phyloP scores from a whole-genome alignment of 2,113 vertebrate species.

The Monopterus albus region DNA sequence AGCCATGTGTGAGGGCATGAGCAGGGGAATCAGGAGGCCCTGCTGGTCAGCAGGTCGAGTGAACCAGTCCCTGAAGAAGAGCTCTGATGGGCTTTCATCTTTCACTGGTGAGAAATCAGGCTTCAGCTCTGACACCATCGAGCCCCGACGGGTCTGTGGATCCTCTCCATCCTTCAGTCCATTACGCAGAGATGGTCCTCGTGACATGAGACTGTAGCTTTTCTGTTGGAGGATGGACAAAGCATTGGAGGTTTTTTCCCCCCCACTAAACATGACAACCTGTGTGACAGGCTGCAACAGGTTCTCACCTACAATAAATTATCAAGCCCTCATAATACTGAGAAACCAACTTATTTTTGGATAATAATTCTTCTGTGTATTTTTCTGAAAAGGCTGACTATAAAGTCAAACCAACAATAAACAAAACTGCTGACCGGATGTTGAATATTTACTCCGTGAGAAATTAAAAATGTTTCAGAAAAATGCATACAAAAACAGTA shows the following conservation, averaged over 20 bases:
- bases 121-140: constrained; percentile 84
- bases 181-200: constrained; percentile 84
- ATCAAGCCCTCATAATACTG: neutral
- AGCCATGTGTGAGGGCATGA: constrained; percentile 86
- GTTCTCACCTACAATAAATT: neutral
- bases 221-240: constrained; percentile 80
- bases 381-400: constrained; percentile 6
- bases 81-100: constrained; percentile 82
- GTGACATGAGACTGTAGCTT: constrained; percentile 89
- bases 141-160: constrained; percentile 85
- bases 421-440: constrained; percentile 11
- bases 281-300: neutral
- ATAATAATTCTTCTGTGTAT: neutral
- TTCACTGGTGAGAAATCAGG: constrained; percentile 79
- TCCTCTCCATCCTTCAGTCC: constrained; percentile 85
- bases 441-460: too few relatives aligned
- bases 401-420: constrained; percentile 1
- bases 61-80: constrained; percentile 88
- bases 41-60: constrained; percentile 88
- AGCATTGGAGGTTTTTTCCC: neutral
- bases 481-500: neutral
- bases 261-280: neutral
- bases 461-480: too few relatives aligned
- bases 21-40: constrained; percentile 85
- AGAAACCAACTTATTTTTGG: neutral